Percentiles rank a stretch among this genome's conserved stretches.
phyloP scores from a whole-genome alignment of 2,888 invertebrate species.

The Chirona hameri region DNA sequence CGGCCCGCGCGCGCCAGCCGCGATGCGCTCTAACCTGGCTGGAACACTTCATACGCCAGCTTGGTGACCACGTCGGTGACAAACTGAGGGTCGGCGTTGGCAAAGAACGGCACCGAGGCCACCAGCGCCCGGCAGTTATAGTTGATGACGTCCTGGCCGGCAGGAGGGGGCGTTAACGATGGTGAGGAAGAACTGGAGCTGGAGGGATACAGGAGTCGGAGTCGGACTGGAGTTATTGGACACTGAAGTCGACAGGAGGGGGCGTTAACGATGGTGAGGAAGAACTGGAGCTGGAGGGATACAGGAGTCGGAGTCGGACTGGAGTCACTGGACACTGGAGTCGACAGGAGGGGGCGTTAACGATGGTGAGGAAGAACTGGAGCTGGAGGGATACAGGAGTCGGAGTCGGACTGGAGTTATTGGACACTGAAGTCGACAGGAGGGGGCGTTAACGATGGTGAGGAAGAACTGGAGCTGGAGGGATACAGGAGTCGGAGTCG shows the following conservation, averaged over 20 bases:
- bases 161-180: background rate
- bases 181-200: background rate
- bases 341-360: slow-evolving; percentile 10
- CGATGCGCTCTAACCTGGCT: slow-evolving; percentile 68
- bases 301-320: no score
- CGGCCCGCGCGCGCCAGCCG: slow-evolving; percentile 14
- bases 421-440: no score
- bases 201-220: no score
- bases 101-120: slow-evolving; percentile 97
- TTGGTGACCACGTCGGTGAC: slow-evolving; percentile 98
- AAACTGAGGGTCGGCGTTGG: slow-evolving; percentile 96
- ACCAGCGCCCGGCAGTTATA: slow-evolving; percentile 97
- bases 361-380: background rate
- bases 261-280: background rate
- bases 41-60: slow-evolving; percentile 98
- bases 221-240: no score
- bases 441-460: background rate
- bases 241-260: slow-evolving; percentile 25
- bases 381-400: no score
- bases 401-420: no score
- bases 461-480: no score
- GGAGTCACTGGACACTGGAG: no score
- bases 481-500: no score
- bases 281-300: no score
- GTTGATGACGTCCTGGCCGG: slow-evolving; percentile 82